A percentile compares a stretch with the other conserved stretches of the same genome.
These are phyloP conservation scores for Meandrina meandrites DNA, from an alignment of 92 coral and sea anemone genomes.

Conservation along the genomic window DNA sequence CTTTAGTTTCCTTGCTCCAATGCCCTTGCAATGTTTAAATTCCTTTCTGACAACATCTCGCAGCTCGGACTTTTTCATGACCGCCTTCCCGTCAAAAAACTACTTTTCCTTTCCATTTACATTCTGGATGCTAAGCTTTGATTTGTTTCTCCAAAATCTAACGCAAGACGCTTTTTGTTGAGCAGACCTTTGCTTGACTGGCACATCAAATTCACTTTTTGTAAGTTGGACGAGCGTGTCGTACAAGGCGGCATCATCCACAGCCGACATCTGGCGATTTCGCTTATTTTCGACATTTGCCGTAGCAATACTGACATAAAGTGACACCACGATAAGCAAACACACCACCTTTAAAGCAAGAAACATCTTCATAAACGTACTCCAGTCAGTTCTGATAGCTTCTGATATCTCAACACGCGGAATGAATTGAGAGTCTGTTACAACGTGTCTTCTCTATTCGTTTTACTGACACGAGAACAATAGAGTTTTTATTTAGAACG, in stretches of 20 bases:
- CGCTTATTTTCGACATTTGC: background rate
- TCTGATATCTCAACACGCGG: background rate
- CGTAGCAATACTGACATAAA: background rate
- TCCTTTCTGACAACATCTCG: slow-evolving; percentile 29
- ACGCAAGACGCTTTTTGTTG: slow-evolving; percentile 13
- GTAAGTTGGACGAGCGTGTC: slow-evolving; percentile 5
- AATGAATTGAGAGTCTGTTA: slow-evolving; percentile 1
- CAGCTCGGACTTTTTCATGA: slow-evolving; percentile 29
- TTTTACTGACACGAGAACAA: background rate
- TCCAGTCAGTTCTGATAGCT: background rate
- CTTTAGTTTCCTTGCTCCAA: no score
- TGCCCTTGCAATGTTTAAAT: slow-evolving; percentile 40
- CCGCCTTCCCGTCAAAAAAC: slow-evolving; percentile 28
- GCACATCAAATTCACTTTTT: slow-evolving; percentile 28
- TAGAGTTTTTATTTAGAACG: background rate
- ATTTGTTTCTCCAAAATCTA: no score
- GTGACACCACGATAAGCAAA: background rate
- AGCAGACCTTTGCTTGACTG: slow-evolving; percentile 24
- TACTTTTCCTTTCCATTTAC: no score
- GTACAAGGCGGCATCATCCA: slow-evolving; percentile 2
- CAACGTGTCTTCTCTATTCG: slow-evolving; percentile 7
- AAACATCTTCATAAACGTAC: background rate
- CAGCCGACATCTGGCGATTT: slow-evolving; percentile 7
- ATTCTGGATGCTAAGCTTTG: no score
- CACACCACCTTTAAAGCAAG: background rate